Conservation (phyloP, 1,140 invertebrate genomes). For the Leptinotarsa texana region DNA sequence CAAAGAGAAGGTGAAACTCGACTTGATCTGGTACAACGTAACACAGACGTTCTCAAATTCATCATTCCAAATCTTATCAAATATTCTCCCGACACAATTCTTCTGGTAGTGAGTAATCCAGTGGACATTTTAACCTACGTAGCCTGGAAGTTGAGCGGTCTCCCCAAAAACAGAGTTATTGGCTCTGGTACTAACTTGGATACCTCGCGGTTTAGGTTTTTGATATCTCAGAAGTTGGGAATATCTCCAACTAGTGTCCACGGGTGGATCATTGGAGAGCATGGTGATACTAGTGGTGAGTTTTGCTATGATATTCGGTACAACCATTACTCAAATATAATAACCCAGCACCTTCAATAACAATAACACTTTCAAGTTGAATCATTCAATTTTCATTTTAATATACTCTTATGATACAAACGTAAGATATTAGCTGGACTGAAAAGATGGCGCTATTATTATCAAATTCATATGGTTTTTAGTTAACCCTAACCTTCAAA, state of each 20-base stretch:
- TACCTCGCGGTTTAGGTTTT: slow-evolving; percentile 86
- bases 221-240: slow-evolving; percentile 79
- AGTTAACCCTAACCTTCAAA: too few relatives aligned
- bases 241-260: slow-evolving; percentile 83
- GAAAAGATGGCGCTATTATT: too few relatives aligned
- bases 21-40: slow-evolving; percentile 82
- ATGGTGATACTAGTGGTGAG: slow-evolving; percentile 78
- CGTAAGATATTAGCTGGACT: too few relatives aligned
- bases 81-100: slow-evolving; percentile 82
- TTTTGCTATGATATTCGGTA: not conserved
- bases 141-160: slow-evolving; percentile 89
- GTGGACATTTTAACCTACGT: slow-evolving; percentile 90
- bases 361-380: too few relatives aligned
- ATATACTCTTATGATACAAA: not conserved
- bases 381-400: too few relatives aligned
- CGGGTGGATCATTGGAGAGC: slow-evolving; percentile 88
- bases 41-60: slow-evolving; percentile 85
- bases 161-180: slow-evolving; percentile 84
- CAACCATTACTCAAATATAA: too few relatives aligned
- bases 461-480: too few relatives aligned
- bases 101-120: slow-evolving; percentile 90
- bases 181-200: slow-evolving; percentile 91
- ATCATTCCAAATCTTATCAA: slow-evolving; percentile 83
- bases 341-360: too few relatives aligned
- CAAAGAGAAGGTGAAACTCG: slow-evolving; percentile 86